Base-by-base conservation (phyloP, 2,797 vertebrate species). In the Eutrigla gurnardus region DNA sequence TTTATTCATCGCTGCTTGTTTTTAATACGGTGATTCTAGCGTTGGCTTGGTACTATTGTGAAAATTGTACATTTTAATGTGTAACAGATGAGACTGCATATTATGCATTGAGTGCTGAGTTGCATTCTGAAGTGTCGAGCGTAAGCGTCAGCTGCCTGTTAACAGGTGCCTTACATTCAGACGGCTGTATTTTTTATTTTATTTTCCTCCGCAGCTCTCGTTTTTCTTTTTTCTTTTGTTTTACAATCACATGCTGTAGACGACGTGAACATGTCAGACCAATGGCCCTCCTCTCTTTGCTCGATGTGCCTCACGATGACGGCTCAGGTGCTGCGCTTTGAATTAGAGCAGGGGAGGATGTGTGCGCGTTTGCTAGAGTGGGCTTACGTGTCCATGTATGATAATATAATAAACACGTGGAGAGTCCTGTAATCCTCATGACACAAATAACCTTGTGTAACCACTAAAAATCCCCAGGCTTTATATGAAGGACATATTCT, bases 281-380 rank as follows among this genome's bases (percentile, higher is more conserved):
- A 12, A 11, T 65, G 64, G 33, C 58, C 65, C 32, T 15, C 45
- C 35, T 73, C 37, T 61, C 58, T 49, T 45, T 35, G 49, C 15
- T 72, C n/a, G 6, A 50, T 73, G 37, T 3, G 9, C 49, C 82
- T 71, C 74, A 80, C 42, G 32, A 18, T 70, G 73, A 63, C 8
- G 43, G 84, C 73, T 83, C 74, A 79, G 80, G 81, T 89, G 78
- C 65, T 85, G 66, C 15, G 50, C 47, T 46, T 71, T 60, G 77
- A 82, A 80, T 81, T 53, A 77, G 40, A 84, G 33, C 68, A 59
- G 70, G 52, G 14, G 15, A 69, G 53, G 40, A 46, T 71, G 33
- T 70, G 25, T 57, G 25, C 15, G 4, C 17, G 63, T 40, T 15
- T 53, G 63, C 42, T 25, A 10, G 53, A 39, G 54, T 46, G 45